Evolutionary conservation across 2,113 vertebrate species (phyloP), one percentile per base, ranked within the genome.

Genomic region (Corythaeola cristata): DNA sequence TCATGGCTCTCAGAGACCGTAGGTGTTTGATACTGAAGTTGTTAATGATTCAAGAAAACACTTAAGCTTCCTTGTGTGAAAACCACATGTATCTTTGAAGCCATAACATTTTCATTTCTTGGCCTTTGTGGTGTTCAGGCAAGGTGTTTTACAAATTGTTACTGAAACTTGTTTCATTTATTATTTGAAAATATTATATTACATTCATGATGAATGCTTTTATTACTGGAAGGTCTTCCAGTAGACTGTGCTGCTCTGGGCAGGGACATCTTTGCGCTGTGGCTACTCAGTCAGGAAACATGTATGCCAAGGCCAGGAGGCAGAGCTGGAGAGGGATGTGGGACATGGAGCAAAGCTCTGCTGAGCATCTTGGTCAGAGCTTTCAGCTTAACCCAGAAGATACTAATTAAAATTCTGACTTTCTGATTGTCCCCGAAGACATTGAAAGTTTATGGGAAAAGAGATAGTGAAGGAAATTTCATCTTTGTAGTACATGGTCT

Each of bases 251-350:
- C 30, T 84, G 4, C 45, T 77, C 12, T 87, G 39, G 62, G 39
- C 50, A 80, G 45, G 16, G 39, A 49, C 27, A 9, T 69, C 18
- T 80, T 76, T 56, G 23, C 0, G 0, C 35, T 74, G 28, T 66
- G 20, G 9, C 45, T 68, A 39, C 58, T 92, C 10, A 23, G 17
- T 50, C 49, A 27, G 45, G 26, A 81, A 81, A 22, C 41, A 15
- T 0, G 0, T 56, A 22, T 18, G 49, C 15, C 8, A 27, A 9
- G 27, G n/a, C n/a, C 64, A 28, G 23, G 33, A 82, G 35, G 11
- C 59, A 83, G 44, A 64, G 39, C 22, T 77, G 41, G 16, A 28
- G 41, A 83, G 63, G 15, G 12, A 21, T 45, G 8, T 30, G 7
- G 33, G 13, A 62, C 19, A 3, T 7, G n/a, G 69, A 84, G 32